These are phyloP conservation scores for Schrankia costaestrigalis DNA, from an alignment of 2,888 invertebrate genomes.

Conservation along the genomic window DNA sequence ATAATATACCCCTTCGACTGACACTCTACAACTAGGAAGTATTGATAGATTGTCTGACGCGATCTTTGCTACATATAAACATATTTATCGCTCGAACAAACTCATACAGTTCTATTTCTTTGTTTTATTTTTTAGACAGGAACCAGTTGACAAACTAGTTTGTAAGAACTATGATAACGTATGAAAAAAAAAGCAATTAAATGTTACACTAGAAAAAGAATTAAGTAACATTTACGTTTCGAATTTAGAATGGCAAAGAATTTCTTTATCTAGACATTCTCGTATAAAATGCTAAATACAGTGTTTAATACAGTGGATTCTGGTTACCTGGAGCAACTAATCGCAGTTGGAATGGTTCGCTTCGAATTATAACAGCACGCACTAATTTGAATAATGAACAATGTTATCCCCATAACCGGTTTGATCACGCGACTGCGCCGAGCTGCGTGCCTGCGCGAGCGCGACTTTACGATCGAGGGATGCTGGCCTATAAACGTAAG, in stretches of 20 bases:
- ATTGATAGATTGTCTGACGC: constrained; percentile 46
- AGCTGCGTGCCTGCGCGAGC: constrained; percentile 39
- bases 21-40: constrained; percentile 58
- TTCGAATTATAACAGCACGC: constrained; percentile 70
- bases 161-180: constrained; percentile 21
- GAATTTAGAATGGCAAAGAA: background rate
- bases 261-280: background rate
- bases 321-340: constrained; percentile 35
- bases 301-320: constrained; percentile 27
- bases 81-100: constrained; percentile 37
- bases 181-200: no score
- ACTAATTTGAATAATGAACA: constrained; percentile 78
- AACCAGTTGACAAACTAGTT: constrained; percentile 23
- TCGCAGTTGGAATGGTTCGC: constrained; percentile 50
- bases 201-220: no score
- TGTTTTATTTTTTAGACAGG: constrained; percentile 27
- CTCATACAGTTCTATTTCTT: constrained; percentile 36
- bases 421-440: constrained; percentile 56
- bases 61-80: constrained; percentile 42
- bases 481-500: constrained; percentile 55
- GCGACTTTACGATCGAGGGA: constrained; percentile 52
- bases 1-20: constrained; percentile 57
- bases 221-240: no score
- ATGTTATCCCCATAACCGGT: constrained; percentile 68
- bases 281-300: constrained; percentile 18